These are phyloP conservation scores for Synergus laeviventris DNA, from an alignment of 2,888 invertebrate species.

Conservation along the genomic window DNA sequence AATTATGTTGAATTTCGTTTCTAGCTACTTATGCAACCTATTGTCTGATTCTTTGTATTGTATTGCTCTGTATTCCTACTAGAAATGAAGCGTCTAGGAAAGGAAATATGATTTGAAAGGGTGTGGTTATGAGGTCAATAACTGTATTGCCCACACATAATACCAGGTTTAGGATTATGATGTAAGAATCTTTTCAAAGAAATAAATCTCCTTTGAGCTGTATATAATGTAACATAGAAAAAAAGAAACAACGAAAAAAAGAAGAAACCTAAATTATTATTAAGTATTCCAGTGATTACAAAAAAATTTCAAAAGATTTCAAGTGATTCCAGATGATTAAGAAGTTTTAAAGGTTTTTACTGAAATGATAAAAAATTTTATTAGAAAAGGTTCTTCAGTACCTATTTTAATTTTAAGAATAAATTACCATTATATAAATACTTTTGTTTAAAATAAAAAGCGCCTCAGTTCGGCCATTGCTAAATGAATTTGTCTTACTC, in stretches of 20 bases:
- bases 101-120: not conserved
- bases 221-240: not conserved
- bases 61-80: not conserved
- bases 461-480: too few species aligned
- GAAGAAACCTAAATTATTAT: not conserved
- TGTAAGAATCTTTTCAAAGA: not conserved
- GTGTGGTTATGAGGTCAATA: slow-evolving; percentile 28
- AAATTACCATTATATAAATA: too few species aligned
- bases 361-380: too few species aligned
- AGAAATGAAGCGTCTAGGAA: slow-evolving; percentile 7
- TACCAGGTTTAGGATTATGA: not conserved
- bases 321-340: too few species aligned
- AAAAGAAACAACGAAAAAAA: too few species aligned
- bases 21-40: slow-evolving; percentile 1
- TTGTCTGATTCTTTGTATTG: not conserved
- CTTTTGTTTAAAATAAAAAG: too few species aligned
- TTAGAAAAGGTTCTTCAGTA: too few species aligned
- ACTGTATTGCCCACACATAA: slow-evolving; percentile 4
- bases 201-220: not conserved
- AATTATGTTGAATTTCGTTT: not conserved
- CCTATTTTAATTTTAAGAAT: too few species aligned
- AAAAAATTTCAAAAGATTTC: not conserved
- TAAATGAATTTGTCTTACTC: too few species aligned
- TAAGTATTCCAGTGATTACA: too few species aligned
- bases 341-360: too few species aligned